Conservation (phyloP, 1,140 invertebrate genomes). For the Archegozetes longisetosus region DNA sequence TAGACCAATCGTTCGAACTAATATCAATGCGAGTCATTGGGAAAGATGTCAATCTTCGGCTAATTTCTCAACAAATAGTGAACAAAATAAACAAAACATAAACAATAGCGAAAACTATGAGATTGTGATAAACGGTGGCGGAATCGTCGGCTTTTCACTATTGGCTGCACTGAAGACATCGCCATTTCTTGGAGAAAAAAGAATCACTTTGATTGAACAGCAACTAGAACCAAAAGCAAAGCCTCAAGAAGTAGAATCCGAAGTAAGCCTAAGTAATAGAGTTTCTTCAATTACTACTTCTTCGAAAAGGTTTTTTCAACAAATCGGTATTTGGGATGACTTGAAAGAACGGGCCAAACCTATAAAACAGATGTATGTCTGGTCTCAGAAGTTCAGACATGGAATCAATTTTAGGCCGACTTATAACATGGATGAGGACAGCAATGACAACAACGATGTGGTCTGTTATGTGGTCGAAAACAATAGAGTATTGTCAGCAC, state of each 20-base stretch:
- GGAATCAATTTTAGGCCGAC: constrained; percentile 10
- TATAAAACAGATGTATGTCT: constrained; percentile 13
- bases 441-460: neutral
- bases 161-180: constrained; percentile 3
- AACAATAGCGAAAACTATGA: constrained; percentile 11
- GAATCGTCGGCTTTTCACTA: constrained; percentile 18
- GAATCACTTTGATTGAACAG: constrained; percentile 17
- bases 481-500: constrained; percentile 5
- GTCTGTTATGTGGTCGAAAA: constrained; percentile 18
- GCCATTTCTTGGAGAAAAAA: neutral
- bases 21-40: no score
- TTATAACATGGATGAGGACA: neutral
- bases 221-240: neutral
- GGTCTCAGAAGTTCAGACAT: constrained; percentile 10
- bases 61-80: no score
- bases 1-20: no score
- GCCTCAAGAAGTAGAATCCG: neutral
- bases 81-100: no score
- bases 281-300: constrained; percentile 16
- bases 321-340: constrained; percentile 12
- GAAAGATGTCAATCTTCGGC: no score
- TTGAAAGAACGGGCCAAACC: constrained; percentile 10
- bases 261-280: constrained; percentile 9
- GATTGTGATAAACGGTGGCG: constrained; percentile 19
- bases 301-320: constrained; percentile 14